Conservation (phyloP, 2,888 invertebrate genomes). For the Drosophila pseudotalamancana region DNA sequence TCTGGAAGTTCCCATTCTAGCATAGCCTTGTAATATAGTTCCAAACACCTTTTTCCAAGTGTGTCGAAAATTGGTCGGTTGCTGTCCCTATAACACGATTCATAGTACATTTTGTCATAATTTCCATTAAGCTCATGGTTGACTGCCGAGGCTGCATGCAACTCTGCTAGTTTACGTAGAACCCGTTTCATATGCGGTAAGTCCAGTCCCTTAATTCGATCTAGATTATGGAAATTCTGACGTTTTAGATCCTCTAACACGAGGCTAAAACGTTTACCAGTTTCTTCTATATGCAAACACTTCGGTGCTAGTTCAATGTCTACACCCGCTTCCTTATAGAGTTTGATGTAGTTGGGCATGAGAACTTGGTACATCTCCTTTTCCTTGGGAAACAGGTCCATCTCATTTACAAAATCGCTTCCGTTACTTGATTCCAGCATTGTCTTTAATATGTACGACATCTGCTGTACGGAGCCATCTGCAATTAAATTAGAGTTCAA, state of each 20-base stretch:
- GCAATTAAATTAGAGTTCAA: not conserved
- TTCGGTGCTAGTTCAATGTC: constrained; percentile 69
- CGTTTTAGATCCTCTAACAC: constrained; percentile 76
- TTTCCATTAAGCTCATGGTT: constrained; percentile 61
- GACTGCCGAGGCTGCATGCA: constrained; percentile 81
- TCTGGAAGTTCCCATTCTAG: constrained; percentile 61
- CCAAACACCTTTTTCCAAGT: constrained; percentile 23
- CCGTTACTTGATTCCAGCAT: constrained; percentile 52
- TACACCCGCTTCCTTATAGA: constrained; percentile 70
- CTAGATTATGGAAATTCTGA: constrained; percentile 63
- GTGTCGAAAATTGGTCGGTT: constrained; percentile 42
- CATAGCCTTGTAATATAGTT: constrained; percentile 47
- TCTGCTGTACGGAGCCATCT: constrained; percentile 56
- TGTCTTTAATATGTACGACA: constrained; percentile 79
- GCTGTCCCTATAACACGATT: constrained; percentile 37
- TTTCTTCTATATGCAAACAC: constrained; percentile 62
- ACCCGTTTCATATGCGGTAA: constrained; percentile 68
- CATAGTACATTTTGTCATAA: constrained; percentile 41
- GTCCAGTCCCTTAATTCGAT: constrained; percentile 77
- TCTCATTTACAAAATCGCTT: constrained; percentile 46
- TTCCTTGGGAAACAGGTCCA: constrained; percentile 80
- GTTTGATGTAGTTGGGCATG: constrained; percentile 65
- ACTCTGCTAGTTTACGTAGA: constrained; percentile 72
- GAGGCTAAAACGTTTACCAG: constrained; percentile 59
- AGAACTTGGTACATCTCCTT: constrained; percentile 70